A percentile compares a stretch with the other conserved stretches of the same genome.
Evolutionary conservation across 1,140 invertebrate genomes (phyloP).

Genomic region (Battus philenor): DNA sequence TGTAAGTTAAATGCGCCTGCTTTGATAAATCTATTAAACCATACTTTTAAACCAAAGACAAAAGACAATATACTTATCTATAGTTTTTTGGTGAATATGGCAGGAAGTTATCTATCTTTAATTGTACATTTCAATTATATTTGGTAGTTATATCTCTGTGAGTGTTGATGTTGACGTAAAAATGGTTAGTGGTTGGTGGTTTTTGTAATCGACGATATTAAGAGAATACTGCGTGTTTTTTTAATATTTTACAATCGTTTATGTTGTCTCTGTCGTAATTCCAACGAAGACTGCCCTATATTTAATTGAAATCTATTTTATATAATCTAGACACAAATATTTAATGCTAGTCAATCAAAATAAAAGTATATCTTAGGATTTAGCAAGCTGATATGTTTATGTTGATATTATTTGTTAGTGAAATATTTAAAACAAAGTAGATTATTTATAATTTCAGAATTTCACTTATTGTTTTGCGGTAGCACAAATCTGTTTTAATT

Average conservation of each 20-base stretch:
- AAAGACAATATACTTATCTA: constrained; percentile 71
- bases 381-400: constrained; percentile 31
- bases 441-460: neutral
- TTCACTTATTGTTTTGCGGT: neutral
- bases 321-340: constrained; percentile 71
- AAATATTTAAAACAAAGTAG: constrained; percentile 3
- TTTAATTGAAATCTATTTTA: constrained; percentile 75
- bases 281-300: constrained; percentile 74
- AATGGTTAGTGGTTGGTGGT: too few species aligned
- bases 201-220: constrained; percentile 54
- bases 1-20: neutral
- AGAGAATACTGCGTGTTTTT: constrained; percentile 44
- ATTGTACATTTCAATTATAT: constrained; percentile 52
- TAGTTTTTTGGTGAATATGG: constrained; percentile 70
- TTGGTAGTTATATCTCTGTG: constrained; percentile 54
- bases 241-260: constrained; percentile 65
- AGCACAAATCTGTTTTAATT: constrained; percentile 6
- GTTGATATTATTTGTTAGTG: constrained; percentile 18
- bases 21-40: constrained; percentile 36
- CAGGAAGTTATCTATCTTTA: constrained; percentile 65
- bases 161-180: constrained; percentile 47
- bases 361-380: constrained; percentile 57
- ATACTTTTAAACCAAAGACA: constrained; percentile 67
- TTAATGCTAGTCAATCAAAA: constrained; percentile 63
- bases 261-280: constrained; percentile 67